These are phyloP conservation scores for Ptilonorhynchus violaceus DNA, from an alignment of 2,113 vertebrate genomes.

Conservation along the genomic window DNA sequence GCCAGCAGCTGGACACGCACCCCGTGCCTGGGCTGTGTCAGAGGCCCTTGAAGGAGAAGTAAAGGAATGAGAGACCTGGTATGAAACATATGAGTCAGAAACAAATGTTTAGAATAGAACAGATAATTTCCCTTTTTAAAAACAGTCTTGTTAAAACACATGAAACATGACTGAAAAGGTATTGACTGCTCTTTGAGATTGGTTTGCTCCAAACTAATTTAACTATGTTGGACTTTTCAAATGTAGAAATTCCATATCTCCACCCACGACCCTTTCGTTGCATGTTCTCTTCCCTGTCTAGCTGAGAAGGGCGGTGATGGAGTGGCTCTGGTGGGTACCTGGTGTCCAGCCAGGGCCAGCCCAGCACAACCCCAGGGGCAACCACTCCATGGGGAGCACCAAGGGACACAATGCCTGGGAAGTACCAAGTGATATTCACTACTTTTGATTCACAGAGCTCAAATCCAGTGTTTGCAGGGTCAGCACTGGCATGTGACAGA, in stretches of 20 bases:
- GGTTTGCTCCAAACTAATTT: neutral
- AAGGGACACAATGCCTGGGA: rapidly evolving
- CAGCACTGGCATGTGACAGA: neutral
- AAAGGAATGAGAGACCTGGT: neutral
- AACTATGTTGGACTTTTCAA: neutral
- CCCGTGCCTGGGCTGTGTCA: neutral
- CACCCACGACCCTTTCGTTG: neutral
- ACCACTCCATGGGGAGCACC: neutral
- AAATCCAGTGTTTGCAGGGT: rapidly evolving
- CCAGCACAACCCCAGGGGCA: rapidly evolving
- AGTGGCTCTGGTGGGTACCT: neutral
- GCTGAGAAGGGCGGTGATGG: neutral
- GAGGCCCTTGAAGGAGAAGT: neutral
- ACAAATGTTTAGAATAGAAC: neutral
- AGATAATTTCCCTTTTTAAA: neutral
- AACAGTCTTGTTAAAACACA: neutral
- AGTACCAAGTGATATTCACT: neutral
- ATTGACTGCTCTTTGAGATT: neutral
- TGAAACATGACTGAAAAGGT: neutral
- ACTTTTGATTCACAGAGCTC: neutral
- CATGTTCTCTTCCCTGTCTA: neutral
- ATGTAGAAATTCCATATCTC: neutral
- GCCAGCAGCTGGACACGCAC: neutral
- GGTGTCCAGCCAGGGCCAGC: neutral
- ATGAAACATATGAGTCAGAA: neutral